Evolutionary conservation across 2,888 invertebrate genomes (phyloP), one percentile per base, ranked within the genome.

Genomic region (Ophion costatus): DNA sequence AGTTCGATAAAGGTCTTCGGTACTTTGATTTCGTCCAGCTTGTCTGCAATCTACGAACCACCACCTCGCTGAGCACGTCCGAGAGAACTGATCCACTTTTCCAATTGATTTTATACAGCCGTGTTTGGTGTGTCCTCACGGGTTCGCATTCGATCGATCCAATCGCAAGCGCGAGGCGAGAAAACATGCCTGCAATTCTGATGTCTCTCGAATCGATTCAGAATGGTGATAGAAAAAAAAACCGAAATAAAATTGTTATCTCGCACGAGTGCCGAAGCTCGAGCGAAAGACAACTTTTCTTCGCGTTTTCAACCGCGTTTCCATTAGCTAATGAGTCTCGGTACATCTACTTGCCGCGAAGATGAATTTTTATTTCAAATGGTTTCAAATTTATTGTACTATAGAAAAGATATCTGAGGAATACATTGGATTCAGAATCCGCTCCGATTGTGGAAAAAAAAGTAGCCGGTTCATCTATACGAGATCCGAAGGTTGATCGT

Each of bases 241-340:
- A 5, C 4, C 22, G n/a, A 24, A 42, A 22, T 10, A 57, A 56
- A 75, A 45, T 14, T 20, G n/a, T 14, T n/a, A 38, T 67, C 45
- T 66, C 42, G 24, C 57, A 10, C 11, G 24, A 24, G 63, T 45
- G 59, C 51, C 42, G 38, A 66, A 38, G 14, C 33, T 45, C 20
- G 42, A 7, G 17, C 7, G n/a, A 17, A 71, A 71, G 20, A 33
- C 20, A n/a, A 56, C 56, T 61, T 56, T 63, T 5, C 56, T 24
- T 33, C 59, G n/a, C 59, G 85, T 87, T 87, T 90, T 86, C 87
- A 90, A 88, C 89, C 86, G 88, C 85, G 86, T 89, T 89, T 91
- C 90, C 90, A 90, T 91, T 90, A 91, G 90, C 89, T 88, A 89
- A 91, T 89, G 91, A 91, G 86, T 75, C 20, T 61, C 51, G 45